phyloP scores from a whole-genome alignment of 2,888 invertebrate species.

The Rhingia campestris region DNA sequence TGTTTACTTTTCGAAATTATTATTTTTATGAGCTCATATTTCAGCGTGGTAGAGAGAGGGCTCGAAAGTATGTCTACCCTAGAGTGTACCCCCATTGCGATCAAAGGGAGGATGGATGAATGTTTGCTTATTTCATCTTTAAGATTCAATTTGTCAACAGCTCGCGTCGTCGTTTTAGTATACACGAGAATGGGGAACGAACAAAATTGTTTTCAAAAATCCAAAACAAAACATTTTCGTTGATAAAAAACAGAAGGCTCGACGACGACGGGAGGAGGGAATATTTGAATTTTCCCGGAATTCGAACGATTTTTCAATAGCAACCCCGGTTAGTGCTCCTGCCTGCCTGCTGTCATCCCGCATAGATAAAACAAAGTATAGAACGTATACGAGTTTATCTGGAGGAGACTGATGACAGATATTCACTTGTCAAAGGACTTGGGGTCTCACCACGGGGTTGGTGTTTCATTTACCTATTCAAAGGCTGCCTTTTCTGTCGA shows the following conservation, averaged over 20 bases:
- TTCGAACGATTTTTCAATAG: constrained; percentile 60
- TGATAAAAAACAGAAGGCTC: constrained; percentile 25
- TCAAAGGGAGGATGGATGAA: constrained; percentile 54
- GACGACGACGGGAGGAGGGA: background rate
- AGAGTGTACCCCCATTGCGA: constrained; percentile 49
- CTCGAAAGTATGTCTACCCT: constrained; percentile 5
- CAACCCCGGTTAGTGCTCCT: background rate
- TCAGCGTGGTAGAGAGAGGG: constrained; percentile 16
- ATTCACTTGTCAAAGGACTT: constrained; percentile 69
- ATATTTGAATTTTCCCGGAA: constrained; percentile 56
- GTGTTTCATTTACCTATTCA: constrained; percentile 34
- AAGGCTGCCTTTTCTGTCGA: constrained; percentile 43
- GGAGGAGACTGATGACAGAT: constrained; percentile 51
- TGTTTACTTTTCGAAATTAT: constrained; percentile 66
- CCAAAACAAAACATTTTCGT: constrained; percentile 13
- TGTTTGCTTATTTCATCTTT: constrained; percentile 67
- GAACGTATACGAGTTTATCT: constrained; percentile 1
- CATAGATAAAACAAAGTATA: constrained; percentile 60
- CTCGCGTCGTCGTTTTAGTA: constrained; percentile 15
- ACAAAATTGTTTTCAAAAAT: background rate
- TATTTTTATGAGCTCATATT: constrained; percentile 63
- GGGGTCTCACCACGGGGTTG: constrained; percentile 30
- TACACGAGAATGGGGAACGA: no score
- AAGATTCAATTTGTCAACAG: constrained; percentile 73
- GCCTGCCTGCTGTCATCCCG: constrained; percentile 47